phyloP scores from a whole-genome alignment of 1,140 invertebrate genomes.

The Drosophila pseudoananassae region DNA sequence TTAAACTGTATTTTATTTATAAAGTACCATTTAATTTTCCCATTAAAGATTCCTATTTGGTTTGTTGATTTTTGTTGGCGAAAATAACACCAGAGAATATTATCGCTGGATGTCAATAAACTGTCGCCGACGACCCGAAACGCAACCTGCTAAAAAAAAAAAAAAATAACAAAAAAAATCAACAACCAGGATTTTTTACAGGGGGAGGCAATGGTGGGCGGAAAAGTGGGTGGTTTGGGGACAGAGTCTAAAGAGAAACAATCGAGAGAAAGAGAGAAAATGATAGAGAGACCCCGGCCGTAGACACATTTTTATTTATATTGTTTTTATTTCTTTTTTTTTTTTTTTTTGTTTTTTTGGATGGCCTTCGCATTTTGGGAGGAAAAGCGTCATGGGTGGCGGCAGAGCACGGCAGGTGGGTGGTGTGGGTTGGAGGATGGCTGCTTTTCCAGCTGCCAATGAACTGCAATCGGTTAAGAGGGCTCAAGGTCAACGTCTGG shows the following conservation, averaged over 20 bases:
- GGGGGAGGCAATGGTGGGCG: not conserved
- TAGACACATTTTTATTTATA: slow-evolving; percentile 42
- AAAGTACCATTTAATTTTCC: too few relatives aligned
- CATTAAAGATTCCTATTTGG: not conserved
- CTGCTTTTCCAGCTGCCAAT: slow-evolving; percentile 28
- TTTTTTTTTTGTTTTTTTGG: not conserved
- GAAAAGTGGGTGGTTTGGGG: not conserved
- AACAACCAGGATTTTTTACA: slow-evolving; percentile 11
- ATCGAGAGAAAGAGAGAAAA: slow-evolving; percentile 16
- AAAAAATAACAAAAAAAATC: slow-evolving; percentile 5
- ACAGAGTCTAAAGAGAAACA: slow-evolving; percentile 19
- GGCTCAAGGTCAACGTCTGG: slow-evolving; percentile 47
- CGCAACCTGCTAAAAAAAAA: slow-evolving; percentile 3
- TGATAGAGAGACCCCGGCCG: slow-evolving; percentile 23
- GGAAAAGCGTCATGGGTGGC: not conserved
- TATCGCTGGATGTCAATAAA: slow-evolving; percentile 54
- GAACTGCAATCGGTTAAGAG: slow-evolving; percentile 46
- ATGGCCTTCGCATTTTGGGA: not conserved
- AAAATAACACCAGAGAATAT: slow-evolving; percentile 33
- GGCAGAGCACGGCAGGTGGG: not conserved
- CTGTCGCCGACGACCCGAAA: slow-evolving; percentile 42
- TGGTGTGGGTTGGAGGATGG: not conserved
- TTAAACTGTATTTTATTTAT: not conserved
- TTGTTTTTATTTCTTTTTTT: not conserved
- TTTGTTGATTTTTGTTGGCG: not conserved